A percentile compares a stretch with the other conserved stretches of the same genome.
Evolutionary conservation across 2,888 invertebrate species (phyloP).

Genomic region (Microctonus hyperodae): DNA sequence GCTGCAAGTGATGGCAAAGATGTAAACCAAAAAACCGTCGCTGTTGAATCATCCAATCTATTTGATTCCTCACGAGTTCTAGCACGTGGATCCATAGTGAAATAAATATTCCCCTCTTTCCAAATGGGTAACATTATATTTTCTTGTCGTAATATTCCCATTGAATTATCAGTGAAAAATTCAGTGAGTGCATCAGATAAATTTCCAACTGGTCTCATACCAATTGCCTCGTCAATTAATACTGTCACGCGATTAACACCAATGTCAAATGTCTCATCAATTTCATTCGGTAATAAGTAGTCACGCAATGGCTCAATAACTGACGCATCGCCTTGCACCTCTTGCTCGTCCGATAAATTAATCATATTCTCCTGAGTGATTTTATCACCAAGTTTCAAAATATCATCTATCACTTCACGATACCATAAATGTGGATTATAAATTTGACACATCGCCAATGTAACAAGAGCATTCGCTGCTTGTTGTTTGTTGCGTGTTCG

Average conservation of each 20-base stretch:
- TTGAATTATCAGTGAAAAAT: slow-evolving; percentile 68
- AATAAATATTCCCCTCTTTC: slow-evolving; percentile 51
- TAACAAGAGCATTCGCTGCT: slow-evolving; percentile 67
- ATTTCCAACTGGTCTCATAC: slow-evolving; percentile 62
- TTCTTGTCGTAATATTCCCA: slow-evolving; percentile 66
- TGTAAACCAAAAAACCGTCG: slow-evolving; percentile 55
- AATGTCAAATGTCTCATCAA: slow-evolving; percentile 61
- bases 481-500: slow-evolving; percentile 62
- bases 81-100: slow-evolving; percentile 52
- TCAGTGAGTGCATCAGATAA: slow-evolving; percentile 64
- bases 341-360: slow-evolving; percentile 66
- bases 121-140: slow-evolving; percentile 60
- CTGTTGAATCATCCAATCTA: slow-evolving; percentile 46
- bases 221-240: slow-evolving; percentile 63
- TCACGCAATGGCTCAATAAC: slow-evolving; percentile 48
- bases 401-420: slow-evolving; percentile 67
- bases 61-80: slow-evolving; percentile 40
- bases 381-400: slow-evolving; percentile 65
- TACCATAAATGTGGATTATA: slow-evolving; percentile 70
- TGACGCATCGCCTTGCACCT: slow-evolving; percentile 50
- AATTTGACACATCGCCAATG: slow-evolving; percentile 68
- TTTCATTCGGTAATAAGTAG: slow-evolving; percentile 62
- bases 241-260: slow-evolving; percentile 62
- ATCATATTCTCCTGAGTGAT: slow-evolving; percentile 63
- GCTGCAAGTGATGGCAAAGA: slow-evolving; percentile 41